These are phyloP conservation scores for Nasonia vitripennis DNA, from an alignment of 1,140 invertebrate species.

Conservation along the genomic window DNA sequence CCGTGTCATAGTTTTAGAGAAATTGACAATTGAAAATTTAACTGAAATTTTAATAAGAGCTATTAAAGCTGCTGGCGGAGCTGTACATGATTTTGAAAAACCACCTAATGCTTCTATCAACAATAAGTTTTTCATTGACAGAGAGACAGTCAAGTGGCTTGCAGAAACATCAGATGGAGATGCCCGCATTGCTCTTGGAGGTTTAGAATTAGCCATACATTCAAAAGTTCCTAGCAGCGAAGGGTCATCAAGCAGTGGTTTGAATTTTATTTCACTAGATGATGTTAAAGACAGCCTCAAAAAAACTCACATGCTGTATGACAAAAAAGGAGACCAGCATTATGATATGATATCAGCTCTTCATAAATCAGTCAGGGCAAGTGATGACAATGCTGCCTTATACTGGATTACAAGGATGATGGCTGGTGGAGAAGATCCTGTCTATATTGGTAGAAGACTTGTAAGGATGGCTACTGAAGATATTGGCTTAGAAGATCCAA, in stretches of 20 bases:
- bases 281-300: conserved; percentile 80
- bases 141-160: conserved; percentile 81
- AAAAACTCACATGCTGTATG: conserved; percentile 85
- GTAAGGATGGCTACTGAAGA: conserved; percentile 88
- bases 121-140: conserved; percentile 75
- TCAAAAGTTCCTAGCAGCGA: conserved; percentile 69
- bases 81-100: conserved; percentile 58
- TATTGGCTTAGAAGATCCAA: conserved; percentile 78
- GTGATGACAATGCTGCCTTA: conserved; percentile 86
- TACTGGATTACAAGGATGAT: conserved; percentile 91
- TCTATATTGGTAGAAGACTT: conserved; percentile 87
- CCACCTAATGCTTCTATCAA: not conserved
- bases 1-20: conserved; percentile 85
- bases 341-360: conserved; percentile 90
- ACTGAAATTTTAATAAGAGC: conserved; percentile 80
- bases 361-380: conserved; percentile 90
- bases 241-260: conserved; percentile 57
- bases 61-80: conserved; percentile 69
- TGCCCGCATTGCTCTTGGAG: conserved; percentile 84
- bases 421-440: conserved; percentile 87
- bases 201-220: conserved; percentile 83
- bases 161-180: conserved; percentile 88
- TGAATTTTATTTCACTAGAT: conserved; percentile 76
- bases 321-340: conserved; percentile 88
- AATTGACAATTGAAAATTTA: conserved; percentile 79